phyloP scores from a whole-genome alignment of 2,888 invertebrate species.

The Hypercompe scribonia region DNA sequence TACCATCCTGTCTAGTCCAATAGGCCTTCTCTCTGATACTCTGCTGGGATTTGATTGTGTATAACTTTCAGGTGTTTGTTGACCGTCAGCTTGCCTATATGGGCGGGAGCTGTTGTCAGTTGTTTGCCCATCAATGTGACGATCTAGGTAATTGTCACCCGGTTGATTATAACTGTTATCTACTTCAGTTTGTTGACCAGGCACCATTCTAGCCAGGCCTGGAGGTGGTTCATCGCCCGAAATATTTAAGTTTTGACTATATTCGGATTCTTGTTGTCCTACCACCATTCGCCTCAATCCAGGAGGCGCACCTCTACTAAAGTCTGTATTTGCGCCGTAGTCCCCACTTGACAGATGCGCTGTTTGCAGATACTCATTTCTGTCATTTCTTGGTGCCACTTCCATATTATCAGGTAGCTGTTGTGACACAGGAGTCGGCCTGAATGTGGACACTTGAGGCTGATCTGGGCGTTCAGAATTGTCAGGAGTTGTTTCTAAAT shows the following conservation, averaged over 20 bases:
- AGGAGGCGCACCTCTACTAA: conserved; percentile 83
- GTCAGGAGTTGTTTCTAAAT: conserved; percentile 89
- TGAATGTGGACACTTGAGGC: conserved; percentile 65
- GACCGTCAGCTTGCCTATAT: conserved; percentile 80
- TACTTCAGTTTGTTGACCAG: conserved; percentile 81
- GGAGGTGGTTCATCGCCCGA: conserved; percentile 84
- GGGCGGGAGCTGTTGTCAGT: conserved; percentile 71
- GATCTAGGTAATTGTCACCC: conserved; percentile 75
- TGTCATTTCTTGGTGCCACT: conserved; percentile 89
- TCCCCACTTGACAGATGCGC: conserved; percentile 89
- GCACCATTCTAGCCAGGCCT: conserved; percentile 83
- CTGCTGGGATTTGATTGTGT: conserved; percentile 62
- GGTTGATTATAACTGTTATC: conserved; percentile 72
- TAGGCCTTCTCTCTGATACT: conserved; percentile 76
- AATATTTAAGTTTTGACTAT: conserved; percentile 69
- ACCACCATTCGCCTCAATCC: conserved; percentile 89
- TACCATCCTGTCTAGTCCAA: conserved; percentile 87
- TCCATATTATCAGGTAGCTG: conserved; percentile 86
- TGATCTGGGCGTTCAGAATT: conserved; percentile 89
- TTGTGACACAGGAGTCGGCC: conserved; percentile 61
- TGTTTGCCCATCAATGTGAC: conserved; percentile 78
- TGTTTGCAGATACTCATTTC: conserved; percentile 92
- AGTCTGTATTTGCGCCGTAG: conserved; percentile 80
- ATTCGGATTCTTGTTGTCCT: conserved; percentile 88
- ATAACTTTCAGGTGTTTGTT: conserved; percentile 72